Evolutionary conservation across 35 echinoderm and acorn worm genomes (phyloP).

Genomic region (Apostichopus parvimensis): DNA sequence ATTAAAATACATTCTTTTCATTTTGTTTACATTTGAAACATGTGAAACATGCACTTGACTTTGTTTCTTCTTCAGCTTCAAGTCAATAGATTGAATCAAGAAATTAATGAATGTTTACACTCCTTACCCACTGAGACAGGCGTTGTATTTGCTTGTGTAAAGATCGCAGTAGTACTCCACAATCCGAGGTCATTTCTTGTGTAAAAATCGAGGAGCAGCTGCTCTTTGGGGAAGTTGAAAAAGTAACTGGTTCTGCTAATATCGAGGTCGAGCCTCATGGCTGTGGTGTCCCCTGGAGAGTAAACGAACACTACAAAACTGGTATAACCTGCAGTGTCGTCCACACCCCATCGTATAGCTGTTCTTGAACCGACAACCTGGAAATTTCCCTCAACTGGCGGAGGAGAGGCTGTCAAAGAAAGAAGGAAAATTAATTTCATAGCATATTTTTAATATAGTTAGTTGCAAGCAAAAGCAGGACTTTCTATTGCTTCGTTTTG

Average conservation of each 20-base stretch:
- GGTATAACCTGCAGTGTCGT: neutral
- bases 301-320: neutral
- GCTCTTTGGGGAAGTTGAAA: neutral
- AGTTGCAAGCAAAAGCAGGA: too few species aligned
- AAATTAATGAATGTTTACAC: too few species aligned
- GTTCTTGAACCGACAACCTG: neutral
- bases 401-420: too few species aligned
- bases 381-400: too few species aligned
- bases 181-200: neutral
- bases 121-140: neutral
- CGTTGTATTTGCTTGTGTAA: neutral
- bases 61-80: too few species aligned
- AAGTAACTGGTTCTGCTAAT: neutral
- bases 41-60: too few species aligned
- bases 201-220: neutral
- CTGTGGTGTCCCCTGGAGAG: neutral
- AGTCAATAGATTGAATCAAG: too few species aligned
- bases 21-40: too few species aligned
- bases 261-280: neutral
- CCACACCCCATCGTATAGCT: neutral
- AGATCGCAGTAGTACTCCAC: neutral
- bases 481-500: too few species aligned
- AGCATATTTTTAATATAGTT: too few species aligned
- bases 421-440: too few species aligned
- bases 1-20: too few species aligned